Conservation (phyloP, 2,113 vertebrate genomes). For the Dasyprocta punctata region DNA sequence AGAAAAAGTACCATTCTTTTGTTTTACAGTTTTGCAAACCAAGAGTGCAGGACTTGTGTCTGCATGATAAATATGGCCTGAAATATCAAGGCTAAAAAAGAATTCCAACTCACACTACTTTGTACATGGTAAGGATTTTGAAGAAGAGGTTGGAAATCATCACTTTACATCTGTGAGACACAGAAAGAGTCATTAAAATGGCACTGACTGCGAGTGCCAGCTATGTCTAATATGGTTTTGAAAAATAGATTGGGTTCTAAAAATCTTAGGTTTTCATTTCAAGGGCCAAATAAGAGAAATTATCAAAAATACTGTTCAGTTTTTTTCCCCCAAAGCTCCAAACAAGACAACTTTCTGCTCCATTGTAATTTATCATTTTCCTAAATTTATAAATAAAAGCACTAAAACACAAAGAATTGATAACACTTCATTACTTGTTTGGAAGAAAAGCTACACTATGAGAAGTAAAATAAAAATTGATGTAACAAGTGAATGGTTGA, state of each 20-base stretch:
- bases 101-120: conserved; percentile 5
- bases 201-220: conserved; percentile 55
- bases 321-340: conserved; percentile 9
- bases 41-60: conserved; percentile 11
- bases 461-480: conserved; percentile 14
- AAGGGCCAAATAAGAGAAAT: not conserved
- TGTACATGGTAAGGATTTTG: conserved; percentile 27
- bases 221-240: conserved; percentile 14
- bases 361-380: not conserved
- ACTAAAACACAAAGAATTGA: not conserved
- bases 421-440: not conserved
- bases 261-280: conserved; percentile 41
- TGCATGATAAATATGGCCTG: conserved; percentile 46
- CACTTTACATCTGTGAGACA: conserved; percentile 75
- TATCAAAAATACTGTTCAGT: not conserved
- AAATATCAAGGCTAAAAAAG: conserved; percentile 47
- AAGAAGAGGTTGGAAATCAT: conserved; percentile 74
- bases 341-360: not conserved
- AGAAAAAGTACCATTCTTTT: conserved; percentile 73
- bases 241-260: not conserved
- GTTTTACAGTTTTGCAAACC: conserved; percentile 62
- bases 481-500: not conserved
- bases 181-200: conserved; percentile 73
- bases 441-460: conserved; percentile 2
- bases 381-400: conserved; percentile 36